Conservation (phyloP, 2,888 invertebrate species). For the Ganaspis brasiliensis region DNA sequence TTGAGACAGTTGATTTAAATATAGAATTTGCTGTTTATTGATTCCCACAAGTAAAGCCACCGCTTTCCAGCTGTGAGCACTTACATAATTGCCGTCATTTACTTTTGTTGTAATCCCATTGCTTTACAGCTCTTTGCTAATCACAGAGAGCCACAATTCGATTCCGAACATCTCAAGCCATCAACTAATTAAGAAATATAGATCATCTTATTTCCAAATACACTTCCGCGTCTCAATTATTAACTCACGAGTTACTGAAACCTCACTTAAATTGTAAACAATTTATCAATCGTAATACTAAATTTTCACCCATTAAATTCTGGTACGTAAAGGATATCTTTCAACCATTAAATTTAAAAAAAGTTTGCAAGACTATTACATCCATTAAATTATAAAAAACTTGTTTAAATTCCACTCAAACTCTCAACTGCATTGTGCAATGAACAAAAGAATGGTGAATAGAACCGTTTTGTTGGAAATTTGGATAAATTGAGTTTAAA, state of each 20-base stretch:
- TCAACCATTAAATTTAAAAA: too few species aligned
- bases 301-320: background rate
- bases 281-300: background rate
- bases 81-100: slow-evolving; percentile 39
- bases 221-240: background rate
- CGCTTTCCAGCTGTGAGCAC: slow-evolving; percentile 36
- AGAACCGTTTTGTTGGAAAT: background rate
- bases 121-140: slow-evolving; percentile 35
- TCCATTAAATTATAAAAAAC: too few species aligned
- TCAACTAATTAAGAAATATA: slow-evolving; percentile 29
- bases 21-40: slow-evolving; percentile 37
- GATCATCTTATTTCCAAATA: background rate
- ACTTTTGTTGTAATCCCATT: slow-evolving; percentile 38
- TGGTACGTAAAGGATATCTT: too few species aligned
- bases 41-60: slow-evolving; percentile 22
- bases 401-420: too few species aligned
- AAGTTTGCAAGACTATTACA: too few species aligned
- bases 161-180: slow-evolving; percentile 26
- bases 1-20: slow-evolving; percentile 26
- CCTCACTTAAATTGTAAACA: slow-evolving; percentile 12
- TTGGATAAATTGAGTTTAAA: slow-evolving; percentile 3
- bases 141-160: slow-evolving; percentile 35
- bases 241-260: background rate
- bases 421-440: too few species aligned
- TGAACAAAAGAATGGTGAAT: too few species aligned